phyloP scores from a whole-genome alignment of 2,113 vertebrate genomes.

The Turnix velox region DNA sequence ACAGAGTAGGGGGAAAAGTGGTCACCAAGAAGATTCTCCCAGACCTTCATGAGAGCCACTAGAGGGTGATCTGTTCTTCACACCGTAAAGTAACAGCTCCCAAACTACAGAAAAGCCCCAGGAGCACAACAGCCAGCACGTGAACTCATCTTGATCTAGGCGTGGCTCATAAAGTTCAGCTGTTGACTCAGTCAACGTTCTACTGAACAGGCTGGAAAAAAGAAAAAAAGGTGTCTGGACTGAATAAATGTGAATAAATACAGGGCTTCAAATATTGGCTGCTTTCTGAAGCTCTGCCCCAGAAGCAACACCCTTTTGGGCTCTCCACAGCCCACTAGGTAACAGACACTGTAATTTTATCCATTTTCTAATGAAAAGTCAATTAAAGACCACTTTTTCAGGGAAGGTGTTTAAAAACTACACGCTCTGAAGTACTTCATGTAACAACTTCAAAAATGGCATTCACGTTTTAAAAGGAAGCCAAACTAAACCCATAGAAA shows the following conservation, averaged over 20 bases:
- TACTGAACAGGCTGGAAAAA: not conserved
- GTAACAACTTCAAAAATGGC: not conserved
- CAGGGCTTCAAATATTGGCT: not conserved
- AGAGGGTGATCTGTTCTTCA: not conserved
- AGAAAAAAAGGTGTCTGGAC: not conserved
- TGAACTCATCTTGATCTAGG: not conserved
- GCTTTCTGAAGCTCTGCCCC: not conserved
- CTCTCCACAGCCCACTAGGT: not conserved
- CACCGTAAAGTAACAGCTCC: not conserved
- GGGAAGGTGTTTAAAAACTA: not conserved
- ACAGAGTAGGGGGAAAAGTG: not conserved
- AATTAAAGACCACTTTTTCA: not conserved
- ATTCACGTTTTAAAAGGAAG: not conserved
- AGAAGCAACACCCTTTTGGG: not conserved
- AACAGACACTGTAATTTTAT: not conserved
- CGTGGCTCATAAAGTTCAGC: not conserved
- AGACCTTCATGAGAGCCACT: not conserved
- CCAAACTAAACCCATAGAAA: not conserved
- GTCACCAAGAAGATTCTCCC: not conserved
- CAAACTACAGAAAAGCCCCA: not conserved
- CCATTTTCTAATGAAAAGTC: not conserved
- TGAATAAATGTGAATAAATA: not conserved
- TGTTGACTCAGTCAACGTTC: not conserved
- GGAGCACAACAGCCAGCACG: not conserved
- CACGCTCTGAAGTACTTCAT: not conserved